These are phyloP conservation scores for Cataglyphis livida DNA, from an alignment of 2,888 invertebrate genomes.

Conservation along the genomic window DNA sequence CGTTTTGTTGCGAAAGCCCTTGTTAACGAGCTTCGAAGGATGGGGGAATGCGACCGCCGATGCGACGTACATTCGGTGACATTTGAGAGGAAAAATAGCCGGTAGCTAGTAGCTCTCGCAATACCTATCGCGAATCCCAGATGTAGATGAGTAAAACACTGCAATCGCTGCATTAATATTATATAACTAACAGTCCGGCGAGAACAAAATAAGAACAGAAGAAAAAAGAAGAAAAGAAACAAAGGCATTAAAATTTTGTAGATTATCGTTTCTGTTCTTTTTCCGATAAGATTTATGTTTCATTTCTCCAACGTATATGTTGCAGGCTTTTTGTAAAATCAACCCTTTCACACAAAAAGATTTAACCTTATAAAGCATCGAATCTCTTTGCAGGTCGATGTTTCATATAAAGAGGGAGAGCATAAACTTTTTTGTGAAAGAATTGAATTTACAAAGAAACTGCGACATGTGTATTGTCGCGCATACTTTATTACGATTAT, in stretches of 20 bases:
- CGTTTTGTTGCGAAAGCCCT: constrained; percentile 36
- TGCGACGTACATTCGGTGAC: constrained; percentile 26
- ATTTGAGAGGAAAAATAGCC: constrained; percentile 46
- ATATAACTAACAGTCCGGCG: constrained; percentile 4
- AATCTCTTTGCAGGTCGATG: background rate
- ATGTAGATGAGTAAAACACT: constrained; percentile 13
- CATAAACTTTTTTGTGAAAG: background rate
- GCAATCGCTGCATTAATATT: constrained; percentile 16
- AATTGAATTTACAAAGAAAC: constrained; percentile 1
- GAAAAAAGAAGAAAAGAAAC: background rate
- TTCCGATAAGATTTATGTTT: background rate
- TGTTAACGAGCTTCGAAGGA: constrained; percentile 24
- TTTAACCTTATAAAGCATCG: background rate
- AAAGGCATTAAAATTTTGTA: constrained; percentile 19
- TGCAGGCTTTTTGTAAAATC: background rate
- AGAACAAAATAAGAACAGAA: background rate
- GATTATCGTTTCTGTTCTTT: background rate
- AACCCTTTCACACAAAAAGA: background rate
- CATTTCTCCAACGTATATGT: background rate
- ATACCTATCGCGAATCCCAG: constrained; percentile 9
- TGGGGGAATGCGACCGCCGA: background rate
- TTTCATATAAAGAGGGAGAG: background rate
- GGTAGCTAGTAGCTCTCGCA: background rate
- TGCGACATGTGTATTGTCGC: background rate
- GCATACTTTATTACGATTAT: constrained; percentile 5